Evolutionary conservation across 2,113 vertebrate genomes (phyloP).

Genomic region (Corythornis vintsioides): DNA sequence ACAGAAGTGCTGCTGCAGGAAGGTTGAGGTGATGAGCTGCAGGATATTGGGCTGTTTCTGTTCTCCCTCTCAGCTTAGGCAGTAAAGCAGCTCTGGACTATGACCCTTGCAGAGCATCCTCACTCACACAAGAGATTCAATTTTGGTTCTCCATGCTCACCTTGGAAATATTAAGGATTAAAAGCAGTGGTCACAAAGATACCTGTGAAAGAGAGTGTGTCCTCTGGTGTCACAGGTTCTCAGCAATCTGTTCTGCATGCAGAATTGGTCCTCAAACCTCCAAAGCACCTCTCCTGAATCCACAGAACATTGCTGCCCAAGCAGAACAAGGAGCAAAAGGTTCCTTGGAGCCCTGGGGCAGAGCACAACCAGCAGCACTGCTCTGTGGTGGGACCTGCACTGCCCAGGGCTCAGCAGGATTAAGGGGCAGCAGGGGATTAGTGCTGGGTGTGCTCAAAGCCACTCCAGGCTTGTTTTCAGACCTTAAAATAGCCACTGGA

Average conservation of each 20-base stretch:
- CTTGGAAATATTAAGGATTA: not conserved
- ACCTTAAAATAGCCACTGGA: not conserved
- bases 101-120: not conserved
- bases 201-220: not conserved
- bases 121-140: not conserved
- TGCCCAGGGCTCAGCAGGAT: accelerated
- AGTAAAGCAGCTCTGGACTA: not conserved
- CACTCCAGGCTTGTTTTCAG: not conserved
- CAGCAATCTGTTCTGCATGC: not conserved
- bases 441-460: accelerated
- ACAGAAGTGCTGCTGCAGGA: not conserved
- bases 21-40: too few species aligned
- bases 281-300: not conserved
- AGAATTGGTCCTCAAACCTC: not conserved
- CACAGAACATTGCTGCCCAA: not conserved
- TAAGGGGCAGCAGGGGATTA: not conserved
- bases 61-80: not conserved
- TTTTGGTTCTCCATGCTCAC: not conserved
- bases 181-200: not conserved
- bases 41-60: not conserved
- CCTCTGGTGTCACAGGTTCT: not conserved
- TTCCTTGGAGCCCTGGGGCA: accelerated
- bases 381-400: accelerated
- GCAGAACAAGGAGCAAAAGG: not conserved
- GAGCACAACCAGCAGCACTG: not conserved